Percentiles rank a stretch among this genome's conserved stretches.
Evolutionary conservation across 2,888 invertebrate genomes (phyloP).

Genomic region (Habrosyne pyritoides): DNA sequence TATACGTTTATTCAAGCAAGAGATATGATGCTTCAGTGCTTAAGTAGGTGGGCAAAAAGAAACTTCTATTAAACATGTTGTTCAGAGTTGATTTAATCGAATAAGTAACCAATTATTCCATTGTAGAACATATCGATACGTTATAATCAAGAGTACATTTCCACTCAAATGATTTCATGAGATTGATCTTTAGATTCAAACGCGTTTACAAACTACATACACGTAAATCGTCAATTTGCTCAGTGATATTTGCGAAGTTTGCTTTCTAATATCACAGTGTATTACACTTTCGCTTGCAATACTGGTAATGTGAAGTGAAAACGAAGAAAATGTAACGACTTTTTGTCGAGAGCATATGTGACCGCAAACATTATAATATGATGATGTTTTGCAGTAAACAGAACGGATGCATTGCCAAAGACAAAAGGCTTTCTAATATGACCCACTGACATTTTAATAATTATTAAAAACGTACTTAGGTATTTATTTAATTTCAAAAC

Average conservation of each 20-base stretch:
- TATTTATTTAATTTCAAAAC: background rate
- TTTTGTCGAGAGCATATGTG: constrained; percentile 41
- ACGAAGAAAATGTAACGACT: constrained; percentile 46
- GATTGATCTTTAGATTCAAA: background rate
- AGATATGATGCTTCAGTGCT: background rate
- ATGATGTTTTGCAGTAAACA: constrained; percentile 28
- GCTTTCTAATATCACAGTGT: constrained; percentile 55
- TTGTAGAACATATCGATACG: background rate
- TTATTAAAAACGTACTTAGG: too few species aligned
- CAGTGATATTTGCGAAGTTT: constrained; percentile 32
- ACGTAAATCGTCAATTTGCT: constrained; percentile 20
- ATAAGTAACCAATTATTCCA: background rate
- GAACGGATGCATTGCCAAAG: background rate
- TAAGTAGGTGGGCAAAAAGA: constrained; percentile 3
- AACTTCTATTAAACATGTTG: background rate
- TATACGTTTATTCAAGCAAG: background rate
- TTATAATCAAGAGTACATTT: background rate
- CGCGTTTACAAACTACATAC: background rate
- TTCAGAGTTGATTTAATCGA: background rate
- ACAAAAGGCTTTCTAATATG: constrained; percentile 27
- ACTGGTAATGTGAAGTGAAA: constrained; percentile 45
- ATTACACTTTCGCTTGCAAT: constrained; percentile 58
- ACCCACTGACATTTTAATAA: background rate
- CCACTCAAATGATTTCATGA: background rate
- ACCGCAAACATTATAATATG: constrained; percentile 41